Conservation (phyloP, 2,797 vertebrate genomes). For the Fistularia tabacaria region DNA sequence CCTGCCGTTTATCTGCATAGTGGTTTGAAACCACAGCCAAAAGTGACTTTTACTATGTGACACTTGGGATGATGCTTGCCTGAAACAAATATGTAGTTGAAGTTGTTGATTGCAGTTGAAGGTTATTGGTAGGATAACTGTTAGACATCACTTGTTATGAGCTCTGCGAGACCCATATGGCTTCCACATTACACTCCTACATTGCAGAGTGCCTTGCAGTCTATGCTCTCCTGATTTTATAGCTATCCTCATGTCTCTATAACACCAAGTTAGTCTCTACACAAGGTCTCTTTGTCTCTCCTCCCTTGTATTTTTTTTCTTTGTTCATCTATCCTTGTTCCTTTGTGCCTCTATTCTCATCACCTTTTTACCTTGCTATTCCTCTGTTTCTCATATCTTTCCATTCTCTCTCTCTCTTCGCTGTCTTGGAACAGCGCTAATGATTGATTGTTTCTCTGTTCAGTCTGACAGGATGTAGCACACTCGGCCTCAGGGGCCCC, state of each 20-base stretch:
- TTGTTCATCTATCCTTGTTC: slow-evolving; percentile 7
- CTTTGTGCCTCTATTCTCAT: not conserved
- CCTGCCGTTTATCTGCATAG: slow-evolving; percentile 48
- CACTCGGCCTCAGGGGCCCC: slow-evolving; percentile 86
- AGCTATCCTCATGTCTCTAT: slow-evolving; percentile 48
- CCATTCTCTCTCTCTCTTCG: slow-evolving; percentile 40
- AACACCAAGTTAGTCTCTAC: slow-evolving; percentile 39
- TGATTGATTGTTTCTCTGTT: slow-evolving; percentile 96
- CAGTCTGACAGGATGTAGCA: slow-evolving; percentile 88
- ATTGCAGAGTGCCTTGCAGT: slow-evolving; percentile 78
- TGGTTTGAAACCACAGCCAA: slow-evolving; percentile 46
- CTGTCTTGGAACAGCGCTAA: slow-evolving; percentile 79
- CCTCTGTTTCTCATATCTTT: slow-evolving; percentile 58
- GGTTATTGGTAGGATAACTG: slow-evolving; percentile 72
- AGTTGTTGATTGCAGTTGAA: slow-evolving; percentile 21
- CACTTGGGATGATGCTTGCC: slow-evolving; percentile 37
- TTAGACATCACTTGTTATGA: slow-evolving; percentile 76
- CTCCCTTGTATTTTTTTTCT: slow-evolving; percentile 10
- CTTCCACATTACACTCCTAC: slow-evolving; percentile 49
- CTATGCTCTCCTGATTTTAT: slow-evolving; percentile 86
- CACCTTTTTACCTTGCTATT: slow-evolving; percentile 25
- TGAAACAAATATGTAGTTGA: slow-evolving; percentile 63
- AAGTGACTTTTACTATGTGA: slow-evolving; percentile 57
- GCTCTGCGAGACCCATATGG: slow-evolving; percentile 61
- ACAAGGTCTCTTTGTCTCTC: slow-evolving; percentile 41